Percentiles rank a stretch among this genome's conserved stretches.
These are phyloP conservation scores for Lasioglossum vierecki DNA, from an alignment of 2,888 invertebrate genomes.

Conservation along the genomic window DNA sequence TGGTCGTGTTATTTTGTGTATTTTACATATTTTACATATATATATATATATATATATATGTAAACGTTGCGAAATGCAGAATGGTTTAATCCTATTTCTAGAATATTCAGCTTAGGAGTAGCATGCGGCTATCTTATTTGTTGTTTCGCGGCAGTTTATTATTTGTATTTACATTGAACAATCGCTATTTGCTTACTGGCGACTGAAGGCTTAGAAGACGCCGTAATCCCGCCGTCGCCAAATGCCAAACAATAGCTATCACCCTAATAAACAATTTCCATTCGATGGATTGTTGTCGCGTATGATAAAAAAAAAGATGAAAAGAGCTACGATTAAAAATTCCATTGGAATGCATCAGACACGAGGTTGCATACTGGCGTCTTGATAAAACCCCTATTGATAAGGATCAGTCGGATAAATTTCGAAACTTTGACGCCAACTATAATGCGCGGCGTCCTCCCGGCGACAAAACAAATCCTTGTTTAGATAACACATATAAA, in stretches of 20 bases:
- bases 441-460: background rate
- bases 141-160: constrained; percentile 73
- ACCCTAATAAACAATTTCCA: constrained; percentile 64
- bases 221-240: constrained; percentile 70
- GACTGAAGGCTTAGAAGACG: constrained; percentile 68
- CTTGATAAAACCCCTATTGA: constrained; percentile 20
- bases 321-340: constrained; percentile 29
- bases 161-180: constrained; percentile 76
- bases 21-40: no score
- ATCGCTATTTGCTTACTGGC: constrained; percentile 68
- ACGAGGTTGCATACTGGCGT: constrained; percentile 15
- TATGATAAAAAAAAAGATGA: constrained; percentile 58
- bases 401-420: constrained; percentile 32
- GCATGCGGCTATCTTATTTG: constrained; percentile 31
- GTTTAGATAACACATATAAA: background rate
- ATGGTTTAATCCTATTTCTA: constrained; percentile 9
- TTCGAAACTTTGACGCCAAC: constrained; percentile 40
- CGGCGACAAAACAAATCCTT: background rate
- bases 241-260: constrained; percentile 69
- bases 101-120: constrained; percentile 2
- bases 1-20: background rate
- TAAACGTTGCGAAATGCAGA: background rate
- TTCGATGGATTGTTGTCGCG: constrained; percentile 57
- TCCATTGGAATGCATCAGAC: constrained; percentile 46
- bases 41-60: background rate